phyloP scores from a whole-genome alignment of 2,113 vertebrate genomes.

The Emberiza fucata region DNA sequence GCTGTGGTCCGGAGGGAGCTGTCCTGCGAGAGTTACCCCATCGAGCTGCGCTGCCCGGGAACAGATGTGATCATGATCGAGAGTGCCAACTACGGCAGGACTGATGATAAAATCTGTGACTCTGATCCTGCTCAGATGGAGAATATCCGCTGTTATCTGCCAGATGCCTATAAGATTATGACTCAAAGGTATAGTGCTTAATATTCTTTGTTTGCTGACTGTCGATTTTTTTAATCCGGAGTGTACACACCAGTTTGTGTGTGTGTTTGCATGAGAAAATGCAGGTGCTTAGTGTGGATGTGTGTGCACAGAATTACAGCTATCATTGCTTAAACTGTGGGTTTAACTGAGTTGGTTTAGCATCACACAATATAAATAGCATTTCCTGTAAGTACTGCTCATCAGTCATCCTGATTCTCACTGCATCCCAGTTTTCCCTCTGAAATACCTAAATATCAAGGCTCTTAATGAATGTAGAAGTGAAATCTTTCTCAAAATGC shows the following conservation, averaged over 20 bases:
- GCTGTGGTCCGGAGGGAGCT: slow-evolving; percentile 96
- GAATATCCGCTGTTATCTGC: slow-evolving; percentile 97
- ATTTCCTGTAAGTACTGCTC: background rate
- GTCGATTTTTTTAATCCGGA: background rate
- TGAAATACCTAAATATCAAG: background rate
- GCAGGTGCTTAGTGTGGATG: background rate
- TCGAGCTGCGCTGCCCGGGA: slow-evolving; percentile 96
- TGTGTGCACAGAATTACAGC: background rate
- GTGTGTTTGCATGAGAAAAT: slow-evolving; percentile 17
- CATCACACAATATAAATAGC: background rate
- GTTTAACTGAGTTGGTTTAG: background rate
- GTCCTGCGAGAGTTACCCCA: slow-evolving; percentile 97
- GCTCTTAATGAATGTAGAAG: background rate
- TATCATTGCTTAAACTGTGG: background rate
- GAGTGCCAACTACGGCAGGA: slow-evolving; percentile 98
- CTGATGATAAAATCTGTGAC: slow-evolving; percentile 98
- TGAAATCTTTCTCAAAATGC: background rate
- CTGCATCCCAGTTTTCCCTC: fast-evolving
- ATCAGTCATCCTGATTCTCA: background rate
- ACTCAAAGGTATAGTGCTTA: slow-evolving; percentile 86
- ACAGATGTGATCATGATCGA: slow-evolving; percentile 99
- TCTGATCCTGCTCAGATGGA: slow-evolving; percentile 99
- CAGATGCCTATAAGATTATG: slow-evolving; percentile 99
- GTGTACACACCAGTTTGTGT: background rate
- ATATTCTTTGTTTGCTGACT: background rate